phyloP scores from a whole-genome alignment of 2,888 invertebrate species.

The Endotricha flammealis region DNA sequence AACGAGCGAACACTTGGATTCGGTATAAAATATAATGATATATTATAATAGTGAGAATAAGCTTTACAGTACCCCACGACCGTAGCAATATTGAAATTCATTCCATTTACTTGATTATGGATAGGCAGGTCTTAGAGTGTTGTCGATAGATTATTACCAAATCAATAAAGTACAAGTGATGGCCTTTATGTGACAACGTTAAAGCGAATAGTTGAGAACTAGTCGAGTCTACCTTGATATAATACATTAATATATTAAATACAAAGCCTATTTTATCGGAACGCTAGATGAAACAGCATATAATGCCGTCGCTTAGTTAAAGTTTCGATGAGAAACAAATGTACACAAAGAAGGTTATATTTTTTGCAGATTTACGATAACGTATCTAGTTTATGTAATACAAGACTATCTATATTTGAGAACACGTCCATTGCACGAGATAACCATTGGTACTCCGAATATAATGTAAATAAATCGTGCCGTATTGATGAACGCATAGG shows the following conservation, averaged over 20 bases:
- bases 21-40: constrained; percentile 33
- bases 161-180: constrained; percentile 67
- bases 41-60: constrained; percentile 51
- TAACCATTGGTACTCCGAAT: constrained; percentile 43
- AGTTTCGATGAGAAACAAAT: constrained; percentile 45
- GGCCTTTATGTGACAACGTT: constrained; percentile 57
- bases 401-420: constrained; percentile 36
- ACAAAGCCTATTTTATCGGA: constrained; percentile 46
- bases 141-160: constrained; percentile 42
- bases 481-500: constrained; percentile 49
- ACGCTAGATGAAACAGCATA: constrained; percentile 57
- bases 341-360: constrained; percentile 64
- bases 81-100: constrained; percentile 52
- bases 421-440: constrained; percentile 64
- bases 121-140: constrained; percentile 30
- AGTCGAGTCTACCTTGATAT: constrained; percentile 39
- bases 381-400: constrained; percentile 49
- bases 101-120: constrained; percentile 50
- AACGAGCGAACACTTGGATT: constrained; percentile 29
- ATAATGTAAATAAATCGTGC: constrained; percentile 44
- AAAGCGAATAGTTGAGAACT: constrained; percentile 45
- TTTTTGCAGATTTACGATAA: constrained; percentile 71
- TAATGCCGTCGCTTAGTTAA: constrained; percentile 57
- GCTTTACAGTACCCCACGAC: constrained; percentile 49
- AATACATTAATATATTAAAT: constrained; percentile 39